Evolutionary conservation across 1,140 invertebrate species (phyloP), one percentile per base, ranked within the genome.

Genomic region (Drosophila ercepeae): DNA sequence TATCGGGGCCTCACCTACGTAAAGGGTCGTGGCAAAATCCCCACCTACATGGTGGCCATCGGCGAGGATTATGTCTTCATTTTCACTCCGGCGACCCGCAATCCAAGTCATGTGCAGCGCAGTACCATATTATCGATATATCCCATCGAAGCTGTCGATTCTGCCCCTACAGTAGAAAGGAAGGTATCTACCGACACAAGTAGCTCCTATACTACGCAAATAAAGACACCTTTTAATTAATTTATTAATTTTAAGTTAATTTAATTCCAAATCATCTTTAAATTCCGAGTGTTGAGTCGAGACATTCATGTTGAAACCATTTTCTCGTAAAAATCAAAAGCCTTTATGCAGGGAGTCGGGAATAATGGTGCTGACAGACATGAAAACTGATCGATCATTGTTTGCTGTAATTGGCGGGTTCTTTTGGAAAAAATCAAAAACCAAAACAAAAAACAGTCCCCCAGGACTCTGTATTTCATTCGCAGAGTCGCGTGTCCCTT

Each of bases 191-290:
- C n/a, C n/a, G n/a, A n/a, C n/a, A n/a, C n/a, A n/a, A n/a, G n/a
- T n/a, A n/a, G n/a, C n/a, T n/a, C n/a, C n/a, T n/a, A n/a, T n/a
- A 27, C 27, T 8, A 27, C 27, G 3, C 27, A 1, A 27, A 7
- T 7, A n/a, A n/a, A n/a, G n/a, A n/a, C n/a, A n/a, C n/a, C n/a
- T n/a, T 21, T 21, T 21, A 21, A 21, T 21, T 21, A 21, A 21
- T 21, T 21, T 21, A 21, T 4, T 21, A 32, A 39, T 42, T 36
- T 21, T 58, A 69, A 55, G 58, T 79, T 86, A 88, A 86, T 86
- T 86, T 68, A 86, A 86, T 86, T 81, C 21, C 21, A 21, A 88
- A 88, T 86, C n/a, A n/a, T n/a, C n/a, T n/a, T n/a, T n/a, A n/a
- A n/a, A n/a, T n/a, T n/a, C 68, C 49, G 57, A 45, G 45, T 11